These are phyloP conservation scores for Syngnathus floridae DNA, from an alignment of 2,113 vertebrate genomes.

Conservation along the genomic window DNA sequence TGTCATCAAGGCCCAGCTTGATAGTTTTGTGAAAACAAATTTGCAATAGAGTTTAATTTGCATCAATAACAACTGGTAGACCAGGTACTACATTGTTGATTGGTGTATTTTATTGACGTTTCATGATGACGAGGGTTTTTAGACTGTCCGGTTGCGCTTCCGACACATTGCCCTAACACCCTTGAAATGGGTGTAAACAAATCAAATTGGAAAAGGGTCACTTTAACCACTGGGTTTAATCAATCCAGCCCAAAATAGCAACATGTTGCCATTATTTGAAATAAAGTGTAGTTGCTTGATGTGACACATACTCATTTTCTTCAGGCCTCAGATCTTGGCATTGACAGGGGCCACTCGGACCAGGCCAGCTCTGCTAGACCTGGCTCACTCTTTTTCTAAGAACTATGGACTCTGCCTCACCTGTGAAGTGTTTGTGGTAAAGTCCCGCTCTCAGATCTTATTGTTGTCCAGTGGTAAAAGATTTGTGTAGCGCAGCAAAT, in stretches of 20 bases:
- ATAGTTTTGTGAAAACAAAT: no score
- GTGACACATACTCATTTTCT: not conserved
- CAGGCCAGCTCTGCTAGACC: slow-evolving; percentile 87
- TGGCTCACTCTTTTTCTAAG: slow-evolving; percentile 85
- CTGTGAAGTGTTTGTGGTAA: slow-evolving; percentile 87
- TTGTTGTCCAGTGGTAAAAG: not conserved
- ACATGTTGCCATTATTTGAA: not conserved
- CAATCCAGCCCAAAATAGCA: not conserved
- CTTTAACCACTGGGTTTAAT: not conserved
- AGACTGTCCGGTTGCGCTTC: no score
- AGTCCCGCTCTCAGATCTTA: slow-evolving; percentile 22
- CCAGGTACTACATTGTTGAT: not conserved
- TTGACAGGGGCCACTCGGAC: slow-evolving; percentile 79
- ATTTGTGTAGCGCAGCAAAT: slow-evolving; percentile 10
- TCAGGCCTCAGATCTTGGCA: slow-evolving; percentile 86
- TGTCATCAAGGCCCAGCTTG: no score
- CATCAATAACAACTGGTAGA: no score
- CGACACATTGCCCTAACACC: no score
- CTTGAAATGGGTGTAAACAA: no score
- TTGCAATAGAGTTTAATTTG: no score
- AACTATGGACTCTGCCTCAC: slow-evolving; percentile 87
- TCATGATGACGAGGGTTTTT: no score
- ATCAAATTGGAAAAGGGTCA: no score
- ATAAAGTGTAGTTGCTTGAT: not conserved
- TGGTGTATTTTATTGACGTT: not conserved